These are phyloP conservation scores for Paracanthobrama guichenoti DNA, from an alignment of 2,113 vertebrate species.

Conservation along the genomic window DNA sequence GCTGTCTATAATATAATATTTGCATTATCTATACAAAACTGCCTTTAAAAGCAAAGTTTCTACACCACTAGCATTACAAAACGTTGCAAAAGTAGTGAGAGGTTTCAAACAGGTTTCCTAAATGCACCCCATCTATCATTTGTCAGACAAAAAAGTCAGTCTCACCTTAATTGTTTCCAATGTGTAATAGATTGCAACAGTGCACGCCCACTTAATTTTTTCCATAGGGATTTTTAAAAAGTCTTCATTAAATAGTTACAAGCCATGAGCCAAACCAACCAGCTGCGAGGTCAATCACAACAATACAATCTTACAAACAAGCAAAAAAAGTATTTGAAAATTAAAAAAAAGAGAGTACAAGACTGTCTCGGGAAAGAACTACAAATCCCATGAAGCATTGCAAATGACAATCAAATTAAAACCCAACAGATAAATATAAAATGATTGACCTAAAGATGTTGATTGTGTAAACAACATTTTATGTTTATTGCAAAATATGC, in stretches of 20 bases:
- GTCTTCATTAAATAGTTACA: no score
- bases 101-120: not conserved
- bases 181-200: not conserved
- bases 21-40: not conserved
- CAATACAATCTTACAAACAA: not conserved
- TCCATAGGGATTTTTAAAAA: no score
- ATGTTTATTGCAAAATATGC: no score
- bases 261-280: not conserved
- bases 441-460: not conserved
- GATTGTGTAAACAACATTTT: not conserved
- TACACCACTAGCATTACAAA: not conserved
- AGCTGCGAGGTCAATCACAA: not conserved
- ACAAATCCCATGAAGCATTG: not conserved
- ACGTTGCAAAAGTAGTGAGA: not conserved
- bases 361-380: not conserved
- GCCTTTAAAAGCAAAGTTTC: not conserved
- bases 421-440: not conserved
- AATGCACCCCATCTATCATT: not conserved
- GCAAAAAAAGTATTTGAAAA: not conserved
- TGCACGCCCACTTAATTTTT: not conserved
- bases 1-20: conserved; percentile 1
- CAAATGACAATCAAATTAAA: not conserved
- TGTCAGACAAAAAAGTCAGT: not conserved
- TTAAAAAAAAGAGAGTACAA: no score
- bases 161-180: not conserved